phyloP scores from a whole-genome alignment of 2,888 invertebrate genomes.

The Monopis laevigella region DNA sequence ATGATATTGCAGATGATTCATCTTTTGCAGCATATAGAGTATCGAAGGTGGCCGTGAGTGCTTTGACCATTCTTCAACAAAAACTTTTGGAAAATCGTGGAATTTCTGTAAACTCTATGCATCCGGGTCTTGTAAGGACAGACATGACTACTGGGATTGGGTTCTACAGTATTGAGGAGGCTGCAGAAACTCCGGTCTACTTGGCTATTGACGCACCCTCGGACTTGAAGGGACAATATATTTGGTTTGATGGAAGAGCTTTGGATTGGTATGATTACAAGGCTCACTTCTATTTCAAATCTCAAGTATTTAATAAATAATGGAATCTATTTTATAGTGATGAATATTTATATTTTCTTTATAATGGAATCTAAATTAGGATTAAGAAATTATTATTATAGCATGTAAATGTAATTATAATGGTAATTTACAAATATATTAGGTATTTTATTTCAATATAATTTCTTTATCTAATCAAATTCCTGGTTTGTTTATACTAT shows the following conservation, averaged over 20 bases:
- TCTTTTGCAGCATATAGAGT: slow-evolving; percentile 22
- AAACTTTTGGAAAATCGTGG: slow-evolving; percentile 25
- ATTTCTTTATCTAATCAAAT: too few species aligned
- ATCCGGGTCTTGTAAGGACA: slow-evolving; percentile 26
- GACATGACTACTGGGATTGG: slow-evolving; percentile 22
- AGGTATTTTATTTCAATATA: too few species aligned
- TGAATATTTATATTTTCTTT: neutral
- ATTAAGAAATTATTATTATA: too few species aligned
- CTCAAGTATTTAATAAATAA: neutral
- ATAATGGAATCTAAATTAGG: too few species aligned
- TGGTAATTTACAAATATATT: too few species aligned
- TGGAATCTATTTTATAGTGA: too few species aligned
- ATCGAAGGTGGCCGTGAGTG: slow-evolving; percentile 24
- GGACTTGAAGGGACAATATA: slow-evolving; percentile 57
- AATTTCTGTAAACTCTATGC: slow-evolving; percentile 25
- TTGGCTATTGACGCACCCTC: slow-evolving; percentile 57
- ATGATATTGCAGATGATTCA: slow-evolving; percentile 30
- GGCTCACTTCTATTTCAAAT: slow-evolving; percentile 24
- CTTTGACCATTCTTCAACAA: slow-evolving; percentile 23
- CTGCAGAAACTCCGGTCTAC: slow-evolving; percentile 59
- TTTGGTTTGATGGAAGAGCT: slow-evolving; percentile 57
- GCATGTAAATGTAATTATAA: too few species aligned
- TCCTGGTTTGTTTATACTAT: too few species aligned
- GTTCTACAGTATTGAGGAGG: slow-evolving; percentile 20
- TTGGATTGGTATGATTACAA: slow-evolving; percentile 45